A percentile compares a stretch with the other conserved stretches of the same genome.
Evolutionary conservation across 2,888 invertebrate species (phyloP).

Genomic region (Lithophane ornitopus): DNA sequence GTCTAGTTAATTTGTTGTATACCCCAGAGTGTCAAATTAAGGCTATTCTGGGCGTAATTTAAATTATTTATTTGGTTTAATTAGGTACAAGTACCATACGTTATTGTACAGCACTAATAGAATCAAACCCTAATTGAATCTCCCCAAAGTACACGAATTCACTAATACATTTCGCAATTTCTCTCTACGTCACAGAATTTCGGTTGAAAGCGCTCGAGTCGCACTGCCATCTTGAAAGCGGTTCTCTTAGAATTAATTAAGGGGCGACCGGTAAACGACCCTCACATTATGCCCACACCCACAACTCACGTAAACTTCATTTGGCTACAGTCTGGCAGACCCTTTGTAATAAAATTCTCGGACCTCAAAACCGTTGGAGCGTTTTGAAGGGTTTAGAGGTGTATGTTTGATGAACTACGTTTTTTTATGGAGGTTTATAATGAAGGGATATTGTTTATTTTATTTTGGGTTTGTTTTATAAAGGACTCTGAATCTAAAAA

Average conservation of each 20-base stretch:
- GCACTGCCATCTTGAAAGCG: constrained; percentile 57
- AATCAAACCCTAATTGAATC: constrained; percentile 14
- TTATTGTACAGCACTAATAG: constrained; percentile 10
- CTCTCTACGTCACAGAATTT: constrained; percentile 45
- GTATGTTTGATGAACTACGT: constrained; percentile 40
- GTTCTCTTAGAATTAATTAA: constrained; percentile 71
- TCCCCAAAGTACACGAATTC: constrained; percentile 5
- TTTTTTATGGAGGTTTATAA: constrained; percentile 11
- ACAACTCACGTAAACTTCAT: constrained; percentile 69
- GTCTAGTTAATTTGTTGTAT: constrained; percentile 13
- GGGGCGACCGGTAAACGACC: constrained; percentile 64
- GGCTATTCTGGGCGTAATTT: too few species aligned
- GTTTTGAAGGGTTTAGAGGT: constrained; percentile 41
- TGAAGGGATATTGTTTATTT: constrained; percentile 8
- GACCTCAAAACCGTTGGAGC: constrained; percentile 62
- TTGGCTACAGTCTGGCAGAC: constrained; percentile 52
- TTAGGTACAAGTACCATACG: neutral
- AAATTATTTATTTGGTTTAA: neutral
- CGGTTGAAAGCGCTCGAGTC: constrained; percentile 40
- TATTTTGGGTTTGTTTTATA: constrained; percentile 8
- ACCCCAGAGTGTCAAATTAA: neutral
- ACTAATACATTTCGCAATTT: constrained; percentile 44
- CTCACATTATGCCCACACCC: constrained; percentile 71
- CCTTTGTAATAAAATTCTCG: constrained; percentile 71
- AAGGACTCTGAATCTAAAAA: neutral